phyloP scores from a whole-genome alignment of 2,113 vertebrate genomes.

The Lepus europaeus region DNA sequence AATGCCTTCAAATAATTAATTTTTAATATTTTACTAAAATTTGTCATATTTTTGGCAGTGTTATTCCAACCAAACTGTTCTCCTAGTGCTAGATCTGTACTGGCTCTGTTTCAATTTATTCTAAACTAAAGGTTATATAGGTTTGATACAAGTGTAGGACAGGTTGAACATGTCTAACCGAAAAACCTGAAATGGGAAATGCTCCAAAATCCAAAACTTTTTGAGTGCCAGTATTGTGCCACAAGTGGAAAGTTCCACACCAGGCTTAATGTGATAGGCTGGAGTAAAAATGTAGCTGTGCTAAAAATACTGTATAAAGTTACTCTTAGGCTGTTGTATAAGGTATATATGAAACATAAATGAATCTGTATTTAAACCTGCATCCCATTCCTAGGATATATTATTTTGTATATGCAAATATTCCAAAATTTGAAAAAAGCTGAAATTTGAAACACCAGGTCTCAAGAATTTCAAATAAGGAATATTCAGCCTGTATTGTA shows the following conservation, averaged over 20 bases:
- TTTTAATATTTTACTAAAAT: constrained; percentile 10
- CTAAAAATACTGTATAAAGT: not conserved
- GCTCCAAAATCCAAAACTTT: not conserved
- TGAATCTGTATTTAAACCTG: not conserved
- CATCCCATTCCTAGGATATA: not conserved
- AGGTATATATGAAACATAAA: not conserved
- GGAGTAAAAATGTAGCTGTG: not conserved
- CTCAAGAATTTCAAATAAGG: not conserved
- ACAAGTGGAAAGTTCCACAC: not conserved
- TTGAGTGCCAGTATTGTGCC: not conserved
- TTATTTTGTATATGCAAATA: not conserved
- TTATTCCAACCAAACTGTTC: not conserved
- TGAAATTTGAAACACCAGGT: not conserved
- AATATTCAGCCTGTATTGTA: not conserved
- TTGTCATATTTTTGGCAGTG: not conserved
- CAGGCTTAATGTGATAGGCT: not conserved
- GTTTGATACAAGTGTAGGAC: not conserved
- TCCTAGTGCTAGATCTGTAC: not conserved
- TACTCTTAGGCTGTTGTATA: not conserved
- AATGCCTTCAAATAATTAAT: constrained; percentile 1
- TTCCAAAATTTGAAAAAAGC: not conserved
- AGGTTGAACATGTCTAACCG: not conserved
- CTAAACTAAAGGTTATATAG: not conserved
- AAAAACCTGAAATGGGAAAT: not conserved
- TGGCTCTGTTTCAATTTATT: constrained; percentile 31